A percentile compares a stretch with the other conserved stretches of the same genome.
phyloP scores from a whole-genome alignment of 2,888 invertebrate genomes.

The Nymphalis polychloros region DNA sequence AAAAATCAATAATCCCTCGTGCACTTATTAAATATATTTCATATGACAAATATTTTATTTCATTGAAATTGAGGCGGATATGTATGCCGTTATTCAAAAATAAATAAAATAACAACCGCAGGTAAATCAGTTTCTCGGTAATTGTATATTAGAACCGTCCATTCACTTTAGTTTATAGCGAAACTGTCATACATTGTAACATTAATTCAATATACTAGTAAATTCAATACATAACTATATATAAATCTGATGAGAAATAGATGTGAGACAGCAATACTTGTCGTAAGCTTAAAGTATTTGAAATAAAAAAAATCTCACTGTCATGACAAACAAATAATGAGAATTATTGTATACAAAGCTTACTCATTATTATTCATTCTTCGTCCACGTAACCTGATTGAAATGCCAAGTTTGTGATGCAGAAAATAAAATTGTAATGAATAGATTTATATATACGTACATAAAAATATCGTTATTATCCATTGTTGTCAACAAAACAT shows the following conservation, averaged over 20 bases:
- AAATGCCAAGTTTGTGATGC: conserved; percentile 7
- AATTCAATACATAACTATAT: too few species aligned
- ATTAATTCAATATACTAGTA: neutral
- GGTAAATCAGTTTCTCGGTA: neutral
- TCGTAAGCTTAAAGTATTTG: neutral
- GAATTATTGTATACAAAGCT: conserved; percentile 4
- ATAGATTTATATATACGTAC: neutral
- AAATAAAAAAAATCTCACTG: neutral
- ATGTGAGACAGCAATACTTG: too few species aligned
- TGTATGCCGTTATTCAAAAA: neutral
- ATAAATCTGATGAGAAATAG: too few species aligned
- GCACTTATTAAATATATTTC: neutral
- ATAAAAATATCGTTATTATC: neutral
- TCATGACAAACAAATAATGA: neutral
- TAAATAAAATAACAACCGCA: neutral
- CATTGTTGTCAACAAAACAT: neutral
- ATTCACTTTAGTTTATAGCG: neutral
- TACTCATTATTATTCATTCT: conserved; percentile 27
- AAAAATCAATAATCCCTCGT: neutral
- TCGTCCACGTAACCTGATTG: conserved; percentile 12
- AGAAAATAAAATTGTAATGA: neutral
- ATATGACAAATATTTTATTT: neutral
- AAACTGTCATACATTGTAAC: neutral
- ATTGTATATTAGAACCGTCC: neutral
- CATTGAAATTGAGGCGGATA: neutral